Evolutionary conservation across 2,888 invertebrate species (phyloP).

Genomic region (Elegia similella): DNA sequence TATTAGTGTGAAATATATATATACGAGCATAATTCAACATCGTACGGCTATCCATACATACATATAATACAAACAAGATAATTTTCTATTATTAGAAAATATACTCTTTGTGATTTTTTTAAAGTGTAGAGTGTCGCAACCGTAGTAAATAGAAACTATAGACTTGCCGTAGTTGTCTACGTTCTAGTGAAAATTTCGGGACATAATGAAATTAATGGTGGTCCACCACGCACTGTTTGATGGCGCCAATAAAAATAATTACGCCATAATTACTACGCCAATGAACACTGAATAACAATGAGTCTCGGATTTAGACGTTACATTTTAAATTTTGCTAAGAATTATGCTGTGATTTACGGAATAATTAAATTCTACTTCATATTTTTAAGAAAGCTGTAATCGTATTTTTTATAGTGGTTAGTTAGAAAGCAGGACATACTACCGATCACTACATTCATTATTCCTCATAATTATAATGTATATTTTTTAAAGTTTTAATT

Average conservation of each 20-base stretch:
- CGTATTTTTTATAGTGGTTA: too few species aligned
- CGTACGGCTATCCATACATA: too few species aligned
- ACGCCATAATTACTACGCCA: conserved; percentile 41
- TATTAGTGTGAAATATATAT: too few species aligned
- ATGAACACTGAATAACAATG: conserved; percentile 46
- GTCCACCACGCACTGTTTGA: conserved; percentile 50
- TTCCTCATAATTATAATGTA: too few species aligned
- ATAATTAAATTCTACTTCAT: neutral
- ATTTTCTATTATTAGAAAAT: too few species aligned
- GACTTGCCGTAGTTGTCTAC: conserved; percentile 25
- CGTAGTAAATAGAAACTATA: neutral
- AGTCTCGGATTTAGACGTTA: neutral
- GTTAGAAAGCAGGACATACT: too few species aligned
- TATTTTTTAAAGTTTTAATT: too few species aligned
- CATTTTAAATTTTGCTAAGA: conserved; percentile 5
- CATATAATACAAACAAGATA: too few species aligned
- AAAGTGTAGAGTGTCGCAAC: neutral
- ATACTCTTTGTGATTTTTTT: neutral
- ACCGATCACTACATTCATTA: too few species aligned
- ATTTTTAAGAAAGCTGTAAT: neutral
- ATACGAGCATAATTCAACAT: too few species aligned
- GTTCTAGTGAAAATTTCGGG: conserved; percentile 57
- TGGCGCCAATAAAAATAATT: conserved; percentile 50
- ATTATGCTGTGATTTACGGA: neutral
- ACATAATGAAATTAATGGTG: conserved; percentile 56